Base-by-base conservation (phyloP, 1,140 invertebrate genomes). In the Anastrepha ludens region DNA sequence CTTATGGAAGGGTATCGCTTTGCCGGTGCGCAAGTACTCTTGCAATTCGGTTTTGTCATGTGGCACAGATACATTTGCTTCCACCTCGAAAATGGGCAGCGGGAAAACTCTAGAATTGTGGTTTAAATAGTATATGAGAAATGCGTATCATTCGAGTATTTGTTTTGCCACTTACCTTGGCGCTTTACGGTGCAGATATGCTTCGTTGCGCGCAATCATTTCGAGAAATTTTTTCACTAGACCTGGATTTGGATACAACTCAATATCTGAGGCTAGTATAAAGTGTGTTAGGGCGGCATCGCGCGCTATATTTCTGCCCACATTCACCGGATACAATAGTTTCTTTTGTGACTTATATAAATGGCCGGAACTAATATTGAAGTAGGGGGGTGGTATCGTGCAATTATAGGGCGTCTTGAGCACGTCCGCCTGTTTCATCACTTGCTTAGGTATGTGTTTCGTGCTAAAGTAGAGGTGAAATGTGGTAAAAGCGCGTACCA, bases 1-100 rank as follows among this genome's bases (percentile, higher is more conserved):
- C 92, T 98, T 97, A 92, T 98, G 98, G 92, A 98, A 98, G 15
- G 97, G 97, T 90, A 98, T 97, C 0, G 97, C 97, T 20, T 96
- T 95, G 62, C 96, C 96, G 70, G 95, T 95, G 74, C 95, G 94
- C 88, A 98, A 92, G 96, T 98, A 97, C 88, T 95, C 94, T 89
- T 96, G 95, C 89, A 98, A 93, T 90, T 95, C 94, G 0, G 95
- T 95, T 93, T 98, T 98, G 70, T 96, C 96, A 67, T 94, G 94
- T 59, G 97, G 97, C 67, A 97, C 96, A 87, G 90, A 89, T 1
- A 90, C 90, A 60, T 87, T 90, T 15, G 90, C 91, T 17, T 93
- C 92, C 60, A 93, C 93, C 88, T 93, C 93, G 64, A 93, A 93
- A 64, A 93, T 93, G 65, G 91, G 90, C 60, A 93, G 86, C 2